Base-by-base conservation (phyloP, 2,797 vertebrate species). In the Lithobates pipiens region DNA sequence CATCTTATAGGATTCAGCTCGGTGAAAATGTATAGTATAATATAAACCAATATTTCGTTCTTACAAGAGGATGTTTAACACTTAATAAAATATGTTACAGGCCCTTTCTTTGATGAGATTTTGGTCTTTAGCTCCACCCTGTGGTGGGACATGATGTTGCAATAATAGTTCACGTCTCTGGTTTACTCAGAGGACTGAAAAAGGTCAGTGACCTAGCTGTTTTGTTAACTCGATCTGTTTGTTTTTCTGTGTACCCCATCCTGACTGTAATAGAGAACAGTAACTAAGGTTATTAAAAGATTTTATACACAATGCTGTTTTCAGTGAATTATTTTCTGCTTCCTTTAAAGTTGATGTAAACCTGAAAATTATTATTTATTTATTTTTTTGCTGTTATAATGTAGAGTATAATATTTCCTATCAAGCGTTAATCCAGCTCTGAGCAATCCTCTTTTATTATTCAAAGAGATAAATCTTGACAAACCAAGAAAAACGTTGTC, bases 201-300 rank as follows among this genome's bases (percentile, higher is more conserved):
- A 70, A 16, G 36, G 13, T 85, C 42, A 34, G 7, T 74, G 83
- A 79, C 27, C 69, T 74, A 72, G 32, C 70, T 34, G 65, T 83
- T 74, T 67, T 73, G 69, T 78, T 15, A 72, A 61, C 77, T 15
- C 15, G 36, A 79, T 71, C 61, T 29, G 44, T 79, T 42, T 46
- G 32, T 73, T 67, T 63, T 34, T 73, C 68, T 72, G 68, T 79
- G 82, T 79, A 25, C 57, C n/a, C 27, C 23, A 5, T 54, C 72
- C 44, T 72, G 67, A 73, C 80, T 82, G 73, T 86, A 72, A 77
- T 67, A 29, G 68, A 61, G 54, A 80, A 79, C 25, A 3, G 46
- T 29, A 75, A 75, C 44, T 46, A 68, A 78, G 61, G 73, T 86
- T 82, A 82, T 86, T 86, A 86, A 86, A 86, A 82, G 76, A 82